Evolutionary conservation across 2,888 invertebrate genomes (phyloP), one percentile per base, ranked within the genome.

Genomic region (Zhengitettix transpicula): DNA sequence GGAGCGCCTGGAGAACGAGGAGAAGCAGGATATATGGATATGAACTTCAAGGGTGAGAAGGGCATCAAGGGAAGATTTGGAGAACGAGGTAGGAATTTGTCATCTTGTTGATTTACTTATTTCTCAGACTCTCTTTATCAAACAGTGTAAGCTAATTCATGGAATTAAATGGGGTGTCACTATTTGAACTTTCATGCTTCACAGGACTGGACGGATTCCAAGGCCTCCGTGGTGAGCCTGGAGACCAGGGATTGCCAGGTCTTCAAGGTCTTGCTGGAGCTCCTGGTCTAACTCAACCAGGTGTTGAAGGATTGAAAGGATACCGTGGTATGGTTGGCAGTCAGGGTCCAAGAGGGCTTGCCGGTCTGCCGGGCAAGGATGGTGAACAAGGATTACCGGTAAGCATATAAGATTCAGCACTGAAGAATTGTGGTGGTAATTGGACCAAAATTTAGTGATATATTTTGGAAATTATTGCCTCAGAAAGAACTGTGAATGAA

Each of bases 201-300:
- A 47, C 47, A 47, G 47, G 47, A 14, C 47, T 12, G 2, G 47
- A 47, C 62, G 75, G 78, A 41, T 58, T 63, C 9, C 64, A 67
- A 15, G 75, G 78, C 52, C 66, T 65, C 64, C 67, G 68, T 8
- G 81, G 84, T 59, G 73, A 72, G 0, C 65, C 71, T 42, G 75
- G 75, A 63, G 62, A 60, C 12, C 9, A 52, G 17, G 66, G 64
- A 1, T 70, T 71, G 16, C 67, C 67, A 60, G 82, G 80, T 56
- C 65, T 69, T 11, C 74, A 71, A 3, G 87, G 89, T 57, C 63
- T 69, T 1, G 67, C 73, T 55, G 80, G 79, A 56, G 65, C 68
- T 42, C 70, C 67, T 10, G 78, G 77, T 41, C 60, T 69, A 52
- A 68, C 73, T 10, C 67, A 68, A 8, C 67, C 69, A 65, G 77